phyloP scores from a whole-genome alignment of 2,888 invertebrate genomes.

The Platypus cylindrus region DNA sequence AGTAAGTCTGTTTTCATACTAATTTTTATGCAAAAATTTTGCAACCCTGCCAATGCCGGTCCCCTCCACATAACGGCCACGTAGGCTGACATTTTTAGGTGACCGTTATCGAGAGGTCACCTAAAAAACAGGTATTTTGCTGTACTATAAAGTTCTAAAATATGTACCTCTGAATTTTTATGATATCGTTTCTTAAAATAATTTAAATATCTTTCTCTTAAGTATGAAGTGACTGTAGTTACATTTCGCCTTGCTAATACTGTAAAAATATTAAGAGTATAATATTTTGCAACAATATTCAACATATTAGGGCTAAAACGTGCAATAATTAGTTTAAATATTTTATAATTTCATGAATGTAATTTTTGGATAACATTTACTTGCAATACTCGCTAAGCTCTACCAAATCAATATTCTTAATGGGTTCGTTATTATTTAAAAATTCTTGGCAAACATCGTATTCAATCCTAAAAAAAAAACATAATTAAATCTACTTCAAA shows the following conservation, averaged over 20 bases:
- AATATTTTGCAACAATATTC: constrained; percentile 5
- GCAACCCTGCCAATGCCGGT: constrained; percentile 1
- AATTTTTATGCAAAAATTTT: background rate
- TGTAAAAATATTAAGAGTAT: constrained; percentile 6
- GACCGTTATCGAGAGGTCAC: too few species aligned
- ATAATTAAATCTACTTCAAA: too few species aligned
- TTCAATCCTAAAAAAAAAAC: constrained; percentile 23
- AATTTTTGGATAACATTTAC: constrained; percentile 3
- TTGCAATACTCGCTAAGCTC: constrained; percentile 13
- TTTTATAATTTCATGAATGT: background rate
- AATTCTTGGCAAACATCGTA: constrained; percentile 24
- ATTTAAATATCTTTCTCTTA: constrained; percentile 20
- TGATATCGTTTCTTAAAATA: constrained; percentile 36
- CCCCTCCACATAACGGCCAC: too few species aligned
- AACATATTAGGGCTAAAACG: constrained; percentile 10
- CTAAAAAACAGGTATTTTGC: too few species aligned
- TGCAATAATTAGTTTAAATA: background rate
- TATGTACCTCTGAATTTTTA: constrained; percentile 41
- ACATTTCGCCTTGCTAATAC: constrained; percentile 1
- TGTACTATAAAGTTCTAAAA: constrained; percentile 5
- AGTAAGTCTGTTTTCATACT: background rate
- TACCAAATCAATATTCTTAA: constrained; percentile 2
- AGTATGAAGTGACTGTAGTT: constrained; percentile 11
- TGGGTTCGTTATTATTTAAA: constrained; percentile 7
- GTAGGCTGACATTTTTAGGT: too few species aligned